Conservation (phyloP, 2,113 vertebrate species). For the Phainopepla nitens region DNA sequence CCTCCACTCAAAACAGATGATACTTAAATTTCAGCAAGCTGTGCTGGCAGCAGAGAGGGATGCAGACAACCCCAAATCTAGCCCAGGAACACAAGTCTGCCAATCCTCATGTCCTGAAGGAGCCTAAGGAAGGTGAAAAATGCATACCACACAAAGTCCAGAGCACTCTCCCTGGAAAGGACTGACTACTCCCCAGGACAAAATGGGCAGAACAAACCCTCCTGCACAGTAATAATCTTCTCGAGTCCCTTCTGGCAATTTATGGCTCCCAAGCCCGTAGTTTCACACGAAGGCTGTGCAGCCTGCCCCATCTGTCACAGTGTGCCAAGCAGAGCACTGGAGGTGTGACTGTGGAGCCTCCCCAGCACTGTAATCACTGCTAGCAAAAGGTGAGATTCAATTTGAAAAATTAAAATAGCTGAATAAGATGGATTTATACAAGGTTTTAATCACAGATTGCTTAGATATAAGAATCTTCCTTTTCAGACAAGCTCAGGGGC, state of each 20-base stretch:
- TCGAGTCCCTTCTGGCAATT: neutral
- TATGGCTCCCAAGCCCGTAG: neutral
- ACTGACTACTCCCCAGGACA: neutral
- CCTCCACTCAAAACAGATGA: neutral
- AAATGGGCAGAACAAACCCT: neutral
- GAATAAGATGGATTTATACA: neutral
- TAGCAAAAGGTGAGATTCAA: neutral
- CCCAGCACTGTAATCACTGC: neutral
- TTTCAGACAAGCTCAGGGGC: neutral
- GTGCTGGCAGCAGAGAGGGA: neutral
- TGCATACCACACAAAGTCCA: neutral
- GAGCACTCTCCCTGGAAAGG: neutral
- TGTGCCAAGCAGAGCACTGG: neutral
- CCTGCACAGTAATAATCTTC: neutral
- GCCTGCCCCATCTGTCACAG: neutral
- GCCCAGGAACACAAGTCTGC: neutral
- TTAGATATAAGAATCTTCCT: neutral
- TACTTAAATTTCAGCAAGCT: neutral
- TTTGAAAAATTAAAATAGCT: neutral
- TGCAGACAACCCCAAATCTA: neutral
- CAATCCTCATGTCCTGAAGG: neutral
- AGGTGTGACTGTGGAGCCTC: neutral
- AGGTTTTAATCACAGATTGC: neutral
- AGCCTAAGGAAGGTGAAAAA: rapidly evolving
- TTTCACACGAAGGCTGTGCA: rapidly evolving